phyloP scores from a whole-genome alignment of 1,140 invertebrate species.

The Drosophila aff. region DNA sequence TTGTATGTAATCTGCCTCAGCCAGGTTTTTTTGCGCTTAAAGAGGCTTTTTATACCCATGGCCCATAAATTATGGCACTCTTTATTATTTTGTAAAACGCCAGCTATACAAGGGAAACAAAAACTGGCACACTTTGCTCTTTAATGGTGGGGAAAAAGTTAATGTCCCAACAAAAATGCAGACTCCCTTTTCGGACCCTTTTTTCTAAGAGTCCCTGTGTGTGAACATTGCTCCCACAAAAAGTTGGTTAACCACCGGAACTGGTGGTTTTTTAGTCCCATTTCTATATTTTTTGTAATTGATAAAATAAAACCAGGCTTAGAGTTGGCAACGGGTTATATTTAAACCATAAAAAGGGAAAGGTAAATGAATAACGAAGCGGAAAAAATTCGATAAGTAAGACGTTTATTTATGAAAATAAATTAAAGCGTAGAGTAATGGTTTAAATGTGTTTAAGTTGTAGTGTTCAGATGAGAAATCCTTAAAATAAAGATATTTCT shows the following conservation, averaged over 20 bases:
- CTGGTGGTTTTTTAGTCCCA: background rate
- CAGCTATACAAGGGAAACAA: constrained; percentile 35
- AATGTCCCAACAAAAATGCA: constrained; percentile 32
- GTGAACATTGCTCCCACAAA: constrained; percentile 15
- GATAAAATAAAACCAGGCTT: background rate
- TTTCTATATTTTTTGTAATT: background rate
- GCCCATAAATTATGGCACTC: constrained; percentile 73
- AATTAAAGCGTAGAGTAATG: background rate
- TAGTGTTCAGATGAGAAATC: too few relatives aligned
- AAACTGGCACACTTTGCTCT: constrained; percentile 35
- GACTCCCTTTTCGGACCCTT: constrained; percentile 11
- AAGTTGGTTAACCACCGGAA: constrained; percentile 33
- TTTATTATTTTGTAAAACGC: constrained; percentile 74
- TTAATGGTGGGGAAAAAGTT: constrained; percentile 44
- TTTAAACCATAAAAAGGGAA: background rate
- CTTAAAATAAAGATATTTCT: too few relatives aligned
- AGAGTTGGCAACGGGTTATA: background rate
- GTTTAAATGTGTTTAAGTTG: too few relatives aligned
- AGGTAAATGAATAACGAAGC: background rate
- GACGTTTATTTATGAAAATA: background rate
- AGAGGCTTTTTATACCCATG: constrained; percentile 13
- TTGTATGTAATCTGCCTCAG: constrained; percentile 50
- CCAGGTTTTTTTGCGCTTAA: constrained; percentile 57
- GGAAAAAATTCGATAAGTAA: background rate
- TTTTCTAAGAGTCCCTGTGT: background rate